Percentiles rank a stretch among this genome's conserved stretches.
Evolutionary conservation across 1,140 invertebrate species (phyloP).

Genomic region (Orchestia grillus): DNA sequence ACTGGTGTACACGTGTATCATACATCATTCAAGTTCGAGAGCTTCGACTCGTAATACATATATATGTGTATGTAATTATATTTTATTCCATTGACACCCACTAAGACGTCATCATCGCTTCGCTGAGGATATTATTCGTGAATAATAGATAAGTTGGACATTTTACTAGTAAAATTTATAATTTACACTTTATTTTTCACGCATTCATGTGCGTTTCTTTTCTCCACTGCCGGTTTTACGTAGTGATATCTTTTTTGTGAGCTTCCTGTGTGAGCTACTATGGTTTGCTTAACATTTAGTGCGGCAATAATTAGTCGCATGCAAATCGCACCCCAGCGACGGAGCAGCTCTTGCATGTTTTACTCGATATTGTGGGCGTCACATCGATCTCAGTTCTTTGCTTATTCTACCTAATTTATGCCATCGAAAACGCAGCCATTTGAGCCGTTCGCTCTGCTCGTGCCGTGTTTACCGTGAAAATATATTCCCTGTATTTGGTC

Average conservation of each 20-base stretch:
- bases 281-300: not conserved
- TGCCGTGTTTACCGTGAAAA: conserved; percentile 37
- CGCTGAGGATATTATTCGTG: not conserved
- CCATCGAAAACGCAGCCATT: conserved; percentile 54
- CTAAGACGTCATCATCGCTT: not conserved
- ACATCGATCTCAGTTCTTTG: conserved; percentile 52
- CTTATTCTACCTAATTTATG: conserved; percentile 54
- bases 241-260: too few species aligned
- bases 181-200: not conserved
- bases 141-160: not conserved
- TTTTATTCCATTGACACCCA: too few species aligned
- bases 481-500: conserved; percentile 42
- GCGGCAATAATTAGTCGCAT: conserved; percentile 5
- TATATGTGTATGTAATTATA: not conserved
- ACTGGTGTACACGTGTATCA: not conserved
- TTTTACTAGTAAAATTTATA: not conserved
- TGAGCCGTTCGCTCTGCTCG: not conserved
- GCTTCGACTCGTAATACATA: not conserved
- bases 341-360: conserved; percentile 21
- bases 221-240: too few species aligned
- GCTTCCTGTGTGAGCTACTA: not conserved
- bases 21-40: not conserved
- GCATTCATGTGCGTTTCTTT: not conserved
- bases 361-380: conserved; percentile 30
- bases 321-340: not conserved